These are phyloP conservation scores for Suncus etruscus DNA, from an alignment of 2,113 vertebrate species.

Conservation along the genomic window DNA sequence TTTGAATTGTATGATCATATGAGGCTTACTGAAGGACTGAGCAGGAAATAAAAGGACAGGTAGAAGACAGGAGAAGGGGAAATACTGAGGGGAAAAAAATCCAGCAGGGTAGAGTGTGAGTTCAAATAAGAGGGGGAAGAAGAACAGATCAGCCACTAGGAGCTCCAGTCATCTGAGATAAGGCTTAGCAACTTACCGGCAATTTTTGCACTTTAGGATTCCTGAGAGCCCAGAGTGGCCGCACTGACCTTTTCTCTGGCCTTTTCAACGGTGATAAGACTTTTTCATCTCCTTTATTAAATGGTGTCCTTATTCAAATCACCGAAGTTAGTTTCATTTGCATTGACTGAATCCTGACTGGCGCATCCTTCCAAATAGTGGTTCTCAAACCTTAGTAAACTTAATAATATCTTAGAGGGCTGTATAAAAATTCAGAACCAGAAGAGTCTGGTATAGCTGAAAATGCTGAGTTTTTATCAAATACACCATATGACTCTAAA, in stretches of 20 bases:
- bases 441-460: not conserved
- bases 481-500: not conserved
- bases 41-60: too few species aligned
- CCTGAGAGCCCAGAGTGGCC: not conserved
- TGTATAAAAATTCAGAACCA: too few species aligned
- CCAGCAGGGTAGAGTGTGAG: not conserved
- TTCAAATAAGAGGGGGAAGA: not conserved
- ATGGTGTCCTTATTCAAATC: constrained; percentile 22
- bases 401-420: not conserved
- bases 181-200: not conserved
- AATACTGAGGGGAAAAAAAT: not conserved
- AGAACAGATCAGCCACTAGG: not conserved
- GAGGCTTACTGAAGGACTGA: too few species aligned
- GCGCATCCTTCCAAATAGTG: too few species aligned
- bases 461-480: not conserved
- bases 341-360: not conserved
- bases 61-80: not conserved
- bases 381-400: not conserved
- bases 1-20: not conserved
- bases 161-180: not conserved
- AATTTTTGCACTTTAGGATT: not conserved
- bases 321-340: not conserved
- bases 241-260: not conserved
- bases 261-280: not conserved
- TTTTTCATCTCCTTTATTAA: not conserved